A percentile compares a stretch with the other conserved stretches of the same genome.
phyloP scores from a whole-genome alignment of 2,113 vertebrate species.

The Argyrosomus japonicus region DNA sequence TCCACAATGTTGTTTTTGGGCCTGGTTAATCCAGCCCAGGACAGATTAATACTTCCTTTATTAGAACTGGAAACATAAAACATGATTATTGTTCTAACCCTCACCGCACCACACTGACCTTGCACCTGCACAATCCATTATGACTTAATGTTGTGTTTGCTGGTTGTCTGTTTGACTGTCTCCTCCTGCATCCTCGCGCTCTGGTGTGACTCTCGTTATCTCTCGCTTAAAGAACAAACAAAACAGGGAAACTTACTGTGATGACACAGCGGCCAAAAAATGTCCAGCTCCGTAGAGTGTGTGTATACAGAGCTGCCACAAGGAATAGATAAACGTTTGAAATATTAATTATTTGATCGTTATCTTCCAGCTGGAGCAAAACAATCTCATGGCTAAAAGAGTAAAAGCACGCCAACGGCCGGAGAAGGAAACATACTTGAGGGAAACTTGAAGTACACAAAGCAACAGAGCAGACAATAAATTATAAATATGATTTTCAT shows the following conservation, averaged over 20 bases:
- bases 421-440: background rate
- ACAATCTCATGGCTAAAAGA: slow-evolving; percentile 25
- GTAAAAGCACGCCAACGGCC: slow-evolving; percentile 1
- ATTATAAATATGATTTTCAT: background rate
- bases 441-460: slow-evolving; percentile 17
- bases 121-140: slow-evolving; percentile 26
- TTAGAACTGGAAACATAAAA: slow-evolving; percentile 28
- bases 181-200: slow-evolving; percentile 1
- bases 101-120: slow-evolving; percentile 16
- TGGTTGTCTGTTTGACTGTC: slow-evolving; percentile 9
- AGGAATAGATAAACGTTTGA: slow-evolving; percentile 62
- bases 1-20: background rate
- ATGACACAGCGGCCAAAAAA: slow-evolving; percentile 34
- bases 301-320: slow-evolving; percentile 70
- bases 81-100: slow-evolving; percentile 1
- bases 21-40: background rate
- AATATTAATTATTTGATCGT: slow-evolving; percentile 67
- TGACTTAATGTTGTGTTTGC: slow-evolving; percentile 40
- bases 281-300: slow-evolving; percentile 36
- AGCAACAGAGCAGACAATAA: background rate
- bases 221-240: slow-evolving; percentile 41
- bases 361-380: slow-evolving; percentile 54
- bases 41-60: background rate
- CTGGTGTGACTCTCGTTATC: slow-evolving; percentile 24
- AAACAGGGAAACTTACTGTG: slow-evolving; percentile 41